phyloP scores from a whole-genome alignment of 2,113 vertebrate genomes.

The Gymnarchus niloticus region DNA sequence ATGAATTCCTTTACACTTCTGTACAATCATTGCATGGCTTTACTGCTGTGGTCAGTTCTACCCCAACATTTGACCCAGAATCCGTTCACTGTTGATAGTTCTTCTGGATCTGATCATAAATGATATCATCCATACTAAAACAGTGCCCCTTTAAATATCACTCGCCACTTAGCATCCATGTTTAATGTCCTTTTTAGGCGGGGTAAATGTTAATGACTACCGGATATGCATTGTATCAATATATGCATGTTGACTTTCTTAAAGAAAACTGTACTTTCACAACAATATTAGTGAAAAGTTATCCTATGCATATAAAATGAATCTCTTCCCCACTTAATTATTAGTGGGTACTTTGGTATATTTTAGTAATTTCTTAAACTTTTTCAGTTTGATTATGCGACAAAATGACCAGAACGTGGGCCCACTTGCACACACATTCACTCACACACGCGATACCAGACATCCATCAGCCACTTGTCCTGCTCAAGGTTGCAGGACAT shows the following conservation, averaged over 20 bases:
- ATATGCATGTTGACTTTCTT: background rate
- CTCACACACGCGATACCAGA: background rate
- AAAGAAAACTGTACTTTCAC: no score
- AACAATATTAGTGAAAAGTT: no score
- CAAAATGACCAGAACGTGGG: background rate
- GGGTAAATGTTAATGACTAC: background rate
- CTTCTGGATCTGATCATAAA: background rate
- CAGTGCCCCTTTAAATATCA: background rate
- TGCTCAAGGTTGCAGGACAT: background rate
- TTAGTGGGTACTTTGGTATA: no score
- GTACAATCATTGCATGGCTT: background rate
- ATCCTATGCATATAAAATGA: no score
- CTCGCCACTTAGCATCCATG: background rate
- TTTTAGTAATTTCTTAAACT: no score
- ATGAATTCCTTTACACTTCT: background rate
- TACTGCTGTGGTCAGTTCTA: background rate
- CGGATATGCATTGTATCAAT: background rate
- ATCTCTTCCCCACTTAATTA: no score
- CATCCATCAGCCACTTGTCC: background rate
- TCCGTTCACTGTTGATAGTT: background rate
- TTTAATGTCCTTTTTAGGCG: background rate
- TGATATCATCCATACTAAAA: background rate
- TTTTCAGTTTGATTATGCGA: background rate
- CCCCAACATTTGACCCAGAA: background rate
- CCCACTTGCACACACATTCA: background rate